Evolutionary conservation across 2,888 invertebrate genomes (phyloP).

Genomic region (Synanthedon andrenaeformis): DNA sequence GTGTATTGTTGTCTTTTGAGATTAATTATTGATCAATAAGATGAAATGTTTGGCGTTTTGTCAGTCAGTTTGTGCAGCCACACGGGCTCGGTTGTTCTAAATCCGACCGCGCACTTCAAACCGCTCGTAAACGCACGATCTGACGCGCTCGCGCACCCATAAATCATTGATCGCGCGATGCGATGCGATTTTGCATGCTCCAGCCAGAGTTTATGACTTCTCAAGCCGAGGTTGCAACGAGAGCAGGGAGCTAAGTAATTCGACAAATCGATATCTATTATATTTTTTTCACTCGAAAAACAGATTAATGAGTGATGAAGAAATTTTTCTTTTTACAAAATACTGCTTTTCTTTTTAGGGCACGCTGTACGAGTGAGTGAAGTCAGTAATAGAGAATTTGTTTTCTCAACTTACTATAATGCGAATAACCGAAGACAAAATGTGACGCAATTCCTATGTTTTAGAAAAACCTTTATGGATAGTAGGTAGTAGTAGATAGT

Average conservation of each 20-base stretch:
- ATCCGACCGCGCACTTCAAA: constrained; percentile 21
- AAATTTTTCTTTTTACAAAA: not conserved
- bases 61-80: constrained; percentile 32
- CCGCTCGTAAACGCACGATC: constrained; percentile 45
- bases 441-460: too few species aligned
- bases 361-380: too few species aligned
- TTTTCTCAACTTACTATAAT: too few species aligned
- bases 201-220: constrained; percentile 32
- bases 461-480: too few species aligned
- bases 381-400: too few species aligned
- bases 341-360: too few species aligned
- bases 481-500: too few species aligned
- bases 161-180: constrained; percentile 55
- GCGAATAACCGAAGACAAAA: too few species aligned
- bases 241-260: not conserved
- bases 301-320: too few species aligned
- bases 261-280: constrained; percentile 4
- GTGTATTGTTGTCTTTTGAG: too few species aligned
- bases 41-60: not conserved
- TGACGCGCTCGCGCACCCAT: constrained; percentile 39
- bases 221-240: constrained; percentile 7
- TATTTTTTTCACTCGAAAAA: not conserved
- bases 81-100: constrained; percentile 34
- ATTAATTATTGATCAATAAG: too few species aligned
- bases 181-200: constrained; percentile 42